Evolutionary conservation across 1,140 invertebrate genomes (phyloP), one percentile per base, ranked within the genome.

Genomic region (Manduca sexta): DNA sequence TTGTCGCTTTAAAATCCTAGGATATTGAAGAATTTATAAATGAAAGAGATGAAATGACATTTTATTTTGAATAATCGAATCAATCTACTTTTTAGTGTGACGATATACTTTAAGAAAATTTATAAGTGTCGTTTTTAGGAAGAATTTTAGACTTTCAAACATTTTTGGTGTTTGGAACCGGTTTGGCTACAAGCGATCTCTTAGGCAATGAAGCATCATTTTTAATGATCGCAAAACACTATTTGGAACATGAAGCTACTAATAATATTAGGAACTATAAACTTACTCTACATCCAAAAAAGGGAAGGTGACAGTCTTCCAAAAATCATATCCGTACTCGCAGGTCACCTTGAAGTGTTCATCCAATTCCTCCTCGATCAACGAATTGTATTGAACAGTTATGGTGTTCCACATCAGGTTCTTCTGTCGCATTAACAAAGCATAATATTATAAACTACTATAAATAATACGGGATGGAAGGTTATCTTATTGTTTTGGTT

Each of bases 351-450:
- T 95, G 74, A 97, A 97, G 70, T 98, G 95, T 66, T 98, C 95
- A 79, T 98, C 95, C 84, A 94, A 95, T 74, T 97, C 95, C 77
- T 97, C 95, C 74, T 98, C 95, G 51, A 98, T 97, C 40, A 97
- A 77, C 0, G 95, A 91, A 84, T 97, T 97, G 83, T 98, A 98
- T 68, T 97, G 96, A 15, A 97, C 95, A 1, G 95, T 97, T 31
- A 97, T 92, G 1, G 95, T 97, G 75, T 97, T 97, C 95, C 95
- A 97, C 95, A 97, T 97, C 55, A 97, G 92, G 80, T 97, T 96
- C 91, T 97, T 94, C 91, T 94, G 80, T 34, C 46, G 26, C n/a
- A 46, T 12, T 45, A 26, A 48, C 6, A 54, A 46, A 41, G 21
- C 40, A 21, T 45, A 34, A 39, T 17, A 39, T 10, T 8, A 31